These are phyloP conservation scores for Camponotus floridanus DNA, from an alignment of 1,140 invertebrate genomes.

Conservation along the genomic window DNA sequence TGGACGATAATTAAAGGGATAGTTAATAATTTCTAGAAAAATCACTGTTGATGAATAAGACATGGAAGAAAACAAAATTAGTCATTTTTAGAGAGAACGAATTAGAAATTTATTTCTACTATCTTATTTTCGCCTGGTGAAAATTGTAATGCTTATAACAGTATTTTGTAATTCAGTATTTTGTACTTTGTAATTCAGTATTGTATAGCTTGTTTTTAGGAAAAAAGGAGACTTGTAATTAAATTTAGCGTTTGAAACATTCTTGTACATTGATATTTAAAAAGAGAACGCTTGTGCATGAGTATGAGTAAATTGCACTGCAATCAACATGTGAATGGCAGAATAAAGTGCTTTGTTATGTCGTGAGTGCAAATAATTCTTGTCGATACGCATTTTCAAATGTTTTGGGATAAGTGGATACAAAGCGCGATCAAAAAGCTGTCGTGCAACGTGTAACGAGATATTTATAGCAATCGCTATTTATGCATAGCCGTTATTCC, in stretches of 20 bases:
- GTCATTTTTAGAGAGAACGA: neutral
- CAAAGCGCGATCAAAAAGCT: constrained; percentile 23
- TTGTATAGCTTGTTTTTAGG: neutral
- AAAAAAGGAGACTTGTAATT: neutral
- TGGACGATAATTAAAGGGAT: constrained; percentile 2
- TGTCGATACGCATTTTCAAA: constrained; percentile 40
- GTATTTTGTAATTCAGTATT: neutral
- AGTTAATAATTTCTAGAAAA: constrained; percentile 7
- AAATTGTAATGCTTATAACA: neutral
- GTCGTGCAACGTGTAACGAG: constrained; percentile 8
- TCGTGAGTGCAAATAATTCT: constrained; percentile 8
- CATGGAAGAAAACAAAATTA: neutral
- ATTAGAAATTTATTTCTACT: neutral
- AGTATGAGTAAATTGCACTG: neutral
- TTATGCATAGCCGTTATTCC: neutral
- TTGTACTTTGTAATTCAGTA: neutral
- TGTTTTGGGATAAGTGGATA: constrained; percentile 24
- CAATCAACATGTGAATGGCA: constrained; percentile 9
- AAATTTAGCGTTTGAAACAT: constrained; percentile 1
- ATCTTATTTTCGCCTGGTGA: neutral
- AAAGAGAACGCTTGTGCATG: neutral
- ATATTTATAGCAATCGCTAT: constrained; percentile 37
- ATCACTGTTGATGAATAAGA: neutral
- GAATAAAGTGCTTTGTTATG: constrained; percentile 22
- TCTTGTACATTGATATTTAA: neutral